A percentile compares a stretch with the other conserved stretches of the same genome.
Conservation (phyloP, 2,888 invertebrate species). For the Epirrhoe alternata region DNA sequence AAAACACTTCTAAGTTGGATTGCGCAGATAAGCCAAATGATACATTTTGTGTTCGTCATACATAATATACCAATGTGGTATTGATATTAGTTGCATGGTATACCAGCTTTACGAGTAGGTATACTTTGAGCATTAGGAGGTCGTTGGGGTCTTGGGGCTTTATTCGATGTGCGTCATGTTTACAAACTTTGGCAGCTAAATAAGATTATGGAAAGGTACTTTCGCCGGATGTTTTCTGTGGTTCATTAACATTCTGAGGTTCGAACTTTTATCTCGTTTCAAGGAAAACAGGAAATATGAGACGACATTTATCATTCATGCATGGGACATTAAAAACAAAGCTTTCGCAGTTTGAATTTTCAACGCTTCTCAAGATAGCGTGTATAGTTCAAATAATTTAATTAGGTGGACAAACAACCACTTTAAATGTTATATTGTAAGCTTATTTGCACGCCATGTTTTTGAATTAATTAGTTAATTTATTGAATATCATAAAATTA, state of each 20-base stretch:
- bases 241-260: slow-evolving; percentile 10
- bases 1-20: too few species aligned
- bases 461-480: too few species aligned
- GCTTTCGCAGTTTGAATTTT: not conserved
- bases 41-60: too few species aligned
- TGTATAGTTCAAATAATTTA: not conserved
- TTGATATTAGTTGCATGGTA: too few species aligned
- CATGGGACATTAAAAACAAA: slow-evolving; percentile 2
- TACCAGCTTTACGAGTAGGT: too few species aligned
- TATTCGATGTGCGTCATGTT: not conserved
- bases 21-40: too few species aligned
- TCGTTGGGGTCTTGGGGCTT: too few species aligned
- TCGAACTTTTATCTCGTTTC: slow-evolving; percentile 8
- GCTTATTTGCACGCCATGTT: too few species aligned
- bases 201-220: not conserved
- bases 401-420: not conserved
- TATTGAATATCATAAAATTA: too few species aligned
- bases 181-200: not conserved
- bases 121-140: too few species aligned
- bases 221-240: slow-evolving; percentile 3
- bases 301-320: slow-evolving; percentile 1
- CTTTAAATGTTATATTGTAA: not conserved
- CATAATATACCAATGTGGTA: too few species aligned
- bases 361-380: not conserved
- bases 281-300: slow-evolving; percentile 26